Evolutionary conservation across 1,140 invertebrate genomes (phyloP).

Genomic region (Thaumatotibia leucotreta): DNA sequence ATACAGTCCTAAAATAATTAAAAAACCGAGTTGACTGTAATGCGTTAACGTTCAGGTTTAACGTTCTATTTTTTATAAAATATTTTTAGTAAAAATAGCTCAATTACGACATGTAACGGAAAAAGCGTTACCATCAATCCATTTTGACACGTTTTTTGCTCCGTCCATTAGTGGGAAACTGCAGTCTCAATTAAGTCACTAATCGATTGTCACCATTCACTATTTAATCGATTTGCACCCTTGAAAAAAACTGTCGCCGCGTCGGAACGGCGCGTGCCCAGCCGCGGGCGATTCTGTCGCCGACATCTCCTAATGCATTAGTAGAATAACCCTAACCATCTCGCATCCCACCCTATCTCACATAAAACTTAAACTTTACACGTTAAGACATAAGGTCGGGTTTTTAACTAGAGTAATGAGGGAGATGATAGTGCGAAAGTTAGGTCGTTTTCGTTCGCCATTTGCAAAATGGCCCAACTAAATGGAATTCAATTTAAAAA

Average conservation of each 20-base stretch:
- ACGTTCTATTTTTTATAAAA: too few relatives aligned
- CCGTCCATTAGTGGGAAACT: background rate
- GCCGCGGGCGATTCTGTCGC: slow-evolving; percentile 39
- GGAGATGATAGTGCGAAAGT: background rate
- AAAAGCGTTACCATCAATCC: background rate
- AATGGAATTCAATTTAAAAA: slow-evolving; percentile 12
- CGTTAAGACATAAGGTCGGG: slow-evolving; percentile 20
- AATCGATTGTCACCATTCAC: background rate
- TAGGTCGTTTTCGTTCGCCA: background rate
- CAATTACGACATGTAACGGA: background rate
- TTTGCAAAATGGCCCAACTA: slow-evolving; percentile 6
- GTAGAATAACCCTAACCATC: background rate
- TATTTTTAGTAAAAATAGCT: background rate
- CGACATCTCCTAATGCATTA: slow-evolving; percentile 44
- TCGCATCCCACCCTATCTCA: background rate
- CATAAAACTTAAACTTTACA: slow-evolving; percentile 34
- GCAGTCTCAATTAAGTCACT: background rate
- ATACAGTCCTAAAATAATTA: too few relatives aligned
- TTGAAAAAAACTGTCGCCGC: background rate
- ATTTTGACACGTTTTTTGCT: background rate
- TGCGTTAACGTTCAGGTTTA: too few relatives aligned
- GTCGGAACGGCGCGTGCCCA: slow-evolving; percentile 26
- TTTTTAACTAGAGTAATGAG: background rate
- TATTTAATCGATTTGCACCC: slow-evolving; percentile 1
- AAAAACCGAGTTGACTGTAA: too few relatives aligned